Base-by-base conservation (phyloP, 2,888 invertebrate species). In the Netelia melanura region DNA sequence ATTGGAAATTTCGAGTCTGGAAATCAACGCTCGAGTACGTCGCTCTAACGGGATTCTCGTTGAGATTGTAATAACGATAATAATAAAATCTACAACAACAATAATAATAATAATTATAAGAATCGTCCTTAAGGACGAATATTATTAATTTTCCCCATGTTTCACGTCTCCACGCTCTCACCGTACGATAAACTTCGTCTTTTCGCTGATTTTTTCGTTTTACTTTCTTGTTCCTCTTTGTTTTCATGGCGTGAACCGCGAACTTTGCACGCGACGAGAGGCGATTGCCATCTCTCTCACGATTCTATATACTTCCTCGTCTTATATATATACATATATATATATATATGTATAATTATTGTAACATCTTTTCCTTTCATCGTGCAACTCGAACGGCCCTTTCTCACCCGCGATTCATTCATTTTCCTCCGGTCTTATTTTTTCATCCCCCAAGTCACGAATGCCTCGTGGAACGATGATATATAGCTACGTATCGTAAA, bases 371-470 rank as follows among this genome's bases (percentile, higher is more conserved):
- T 64, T 11, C 56, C 76, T 56, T 76, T 76, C 76, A 76, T 11
- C 38, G 48, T 14, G 23, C 23, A 68, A 48, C 23, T 25, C 56
- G 38, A 21, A 11, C 65, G 11, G 48, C 56, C 65, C 21, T 56
- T 71, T 56, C 54, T 56, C 54, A 64, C 79, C 56, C 54, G 61
- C 71, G 79, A 64, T 79, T 79, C 79, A 79, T 79, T 79, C 71
- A 64, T 71, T 79, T 79, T 23, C 44, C 79, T n/a, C 71, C 79
- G 43, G 64, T 65, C 71, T 79, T 71, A 79, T 38, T 65, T 81
- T 75, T 81, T 61, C 67, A 30, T 67, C 67, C 48, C 58, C 74
- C 75, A 17, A 62, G 61, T 52, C 81, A 74, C 67, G 64, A 75
- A 74, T 74, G 61, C 56, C 61, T 44, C 30, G 17, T 21, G 21